A percentile compares a stretch with the other conserved stretches of the same genome.
These are phyloP conservation scores for Eciton burchellii DNA, from an alignment of 1,140 invertebrate species.

Conservation along the genomic window DNA sequence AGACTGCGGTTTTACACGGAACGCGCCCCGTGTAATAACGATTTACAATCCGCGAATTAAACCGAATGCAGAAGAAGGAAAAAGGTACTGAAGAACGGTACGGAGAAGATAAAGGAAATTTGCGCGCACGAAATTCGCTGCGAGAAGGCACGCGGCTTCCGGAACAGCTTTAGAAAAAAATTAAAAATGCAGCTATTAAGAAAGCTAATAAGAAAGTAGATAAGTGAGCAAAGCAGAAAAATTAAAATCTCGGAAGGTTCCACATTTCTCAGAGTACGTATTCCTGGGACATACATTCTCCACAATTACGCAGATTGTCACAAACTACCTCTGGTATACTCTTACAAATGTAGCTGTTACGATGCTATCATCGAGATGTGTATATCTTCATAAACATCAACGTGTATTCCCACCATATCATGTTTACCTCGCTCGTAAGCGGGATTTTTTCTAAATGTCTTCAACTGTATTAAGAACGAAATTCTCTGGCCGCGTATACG, in stretches of 20 bases:
- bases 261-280: not conserved
- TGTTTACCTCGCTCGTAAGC: not conserved
- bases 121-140: not conserved
- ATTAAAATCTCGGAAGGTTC: not conserved
- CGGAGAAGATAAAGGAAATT: not conserved
- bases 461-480: not conserved
- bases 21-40: not conserved
- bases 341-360: not conserved
- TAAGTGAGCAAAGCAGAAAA: not conserved
- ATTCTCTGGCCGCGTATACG: no score
- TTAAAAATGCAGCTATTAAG: not conserved
- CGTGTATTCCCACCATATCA: not conserved
- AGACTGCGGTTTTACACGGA: not conserved
- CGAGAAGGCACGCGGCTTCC: not conserved
- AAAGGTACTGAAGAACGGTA: not conserved
- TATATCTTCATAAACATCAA: not conserved
- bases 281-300: no score
- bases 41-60: slow-evolving; percentile 21
- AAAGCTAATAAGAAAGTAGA: not conserved
- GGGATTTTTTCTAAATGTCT: not conserved
- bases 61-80: not conserved
- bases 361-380: no score
- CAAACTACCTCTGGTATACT: not conserved
- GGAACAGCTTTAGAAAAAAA: no score
- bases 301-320: not conserved